Base-by-base conservation (phyloP, 1,140 invertebrate species). In the Drosophila simulans region DNA sequence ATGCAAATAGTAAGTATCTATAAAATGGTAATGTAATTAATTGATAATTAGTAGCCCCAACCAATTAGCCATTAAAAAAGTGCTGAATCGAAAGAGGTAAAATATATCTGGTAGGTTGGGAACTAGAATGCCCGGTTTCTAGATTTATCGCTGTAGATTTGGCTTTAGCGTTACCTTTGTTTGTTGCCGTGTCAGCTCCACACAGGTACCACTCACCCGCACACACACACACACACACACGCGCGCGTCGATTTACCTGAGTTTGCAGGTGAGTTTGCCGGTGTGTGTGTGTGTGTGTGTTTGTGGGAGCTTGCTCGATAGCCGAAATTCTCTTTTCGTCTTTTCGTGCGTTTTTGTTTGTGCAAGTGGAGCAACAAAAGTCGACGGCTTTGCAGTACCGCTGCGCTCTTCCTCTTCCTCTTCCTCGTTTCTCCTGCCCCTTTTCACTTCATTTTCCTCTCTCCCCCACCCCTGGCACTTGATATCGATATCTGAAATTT, bases 331-430 rank as follows among this genome's bases (percentile, higher is more conserved):
- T 70, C 53, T 51, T 42, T 56, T 58, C 40, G 70, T 37, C 55
- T 71, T 73, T 74, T 62, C 31, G 42, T 62, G 56, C 69, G 55
- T 52, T 72, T 72, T 60, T 72, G 55, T 60, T 72, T 72, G 68
- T 72, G 69, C 69, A 72, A 72, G 55, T 72, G 55, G 69, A 72
- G 69, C 69, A 69, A 39, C 63, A 71, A 45, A 66, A 65, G 60
- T 66, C 46, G 65, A 53, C 39, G 42, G 46, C 20, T 64, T 15
- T 45, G 60, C 57, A 31, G 45, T 35, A 12, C 13, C 35, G 25
- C 11, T 31, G 7, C 22, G 8, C 3, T 22, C 25, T 39, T 12
- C 40, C 27, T n/a, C 42, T 34, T 25, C 25, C 27, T 22, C 7
- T 7, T 22, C 25, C 27, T 22, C 7, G 8, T 22, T 58, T 43